Percentiles rank a stretch among this genome's conserved stretches.
phyloP scores from a whole-genome alignment of 2,113 vertebrate genomes.

The Baryphthengus martii region DNA sequence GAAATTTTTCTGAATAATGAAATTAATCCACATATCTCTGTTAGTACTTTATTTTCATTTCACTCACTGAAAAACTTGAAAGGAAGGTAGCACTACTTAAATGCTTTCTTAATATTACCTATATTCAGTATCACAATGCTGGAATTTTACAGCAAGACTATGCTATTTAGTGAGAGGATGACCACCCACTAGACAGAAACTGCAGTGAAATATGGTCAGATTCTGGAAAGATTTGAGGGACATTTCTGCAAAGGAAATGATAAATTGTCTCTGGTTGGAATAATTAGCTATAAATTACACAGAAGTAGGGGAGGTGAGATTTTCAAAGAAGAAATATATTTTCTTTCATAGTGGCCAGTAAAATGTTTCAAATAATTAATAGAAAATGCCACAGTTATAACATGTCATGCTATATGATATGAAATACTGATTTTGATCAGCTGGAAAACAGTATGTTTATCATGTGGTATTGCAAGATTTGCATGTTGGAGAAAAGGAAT shows the following conservation, averaged over 20 bases:
- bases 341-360: not conserved
- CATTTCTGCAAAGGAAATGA: not conserved
- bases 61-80: not conserved
- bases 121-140: not conserved
- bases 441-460: not conserved
- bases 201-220: not conserved
- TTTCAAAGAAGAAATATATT: not conserved
- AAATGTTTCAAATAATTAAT: not conserved
- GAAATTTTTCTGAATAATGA: not conserved
- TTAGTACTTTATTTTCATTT: not conserved
- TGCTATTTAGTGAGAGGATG: not conserved
- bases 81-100: not conserved
- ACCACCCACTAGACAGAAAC: not conserved
- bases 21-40: not conserved
- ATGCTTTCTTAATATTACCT: not conserved
- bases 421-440: not conserved
- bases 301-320: not conserved
- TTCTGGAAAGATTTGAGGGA: not conserved
- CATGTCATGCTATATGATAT: not conserved
- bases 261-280: not conserved
- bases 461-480: not conserved
- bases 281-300: not conserved
- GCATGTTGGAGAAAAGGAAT: not conserved
- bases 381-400: not conserved
- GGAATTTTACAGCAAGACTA: not conserved